phyloP scores from a whole-genome alignment of 2,888 invertebrate species.

The Hybos culiciformis region DNA sequence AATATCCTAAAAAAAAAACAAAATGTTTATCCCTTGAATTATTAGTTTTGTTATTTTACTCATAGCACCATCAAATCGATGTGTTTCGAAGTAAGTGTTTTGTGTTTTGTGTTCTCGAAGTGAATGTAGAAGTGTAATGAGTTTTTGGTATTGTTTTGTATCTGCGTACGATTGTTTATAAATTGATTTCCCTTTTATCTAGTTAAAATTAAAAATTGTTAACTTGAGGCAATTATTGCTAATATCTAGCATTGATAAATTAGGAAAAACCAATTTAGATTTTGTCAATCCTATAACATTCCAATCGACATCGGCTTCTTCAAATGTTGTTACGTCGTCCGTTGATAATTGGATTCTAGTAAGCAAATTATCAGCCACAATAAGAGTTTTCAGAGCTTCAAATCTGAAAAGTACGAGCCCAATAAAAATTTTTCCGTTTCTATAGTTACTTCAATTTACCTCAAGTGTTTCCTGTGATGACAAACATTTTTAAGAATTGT shows the following conservation, averaged over 20 bases:
- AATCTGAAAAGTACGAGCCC: slow-evolving; percentile 15
- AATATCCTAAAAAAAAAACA: slow-evolving; percentile 41
- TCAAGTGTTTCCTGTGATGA: slow-evolving; percentile 66
- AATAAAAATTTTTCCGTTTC: neutral
- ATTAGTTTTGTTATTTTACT: no score
- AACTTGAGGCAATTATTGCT: slow-evolving; percentile 66
- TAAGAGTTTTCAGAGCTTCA: slow-evolving; percentile 34
- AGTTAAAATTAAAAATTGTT: no score
- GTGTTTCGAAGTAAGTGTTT: no score
- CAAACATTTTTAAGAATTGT: slow-evolving; percentile 70
- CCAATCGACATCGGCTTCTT: slow-evolving; percentile 48
- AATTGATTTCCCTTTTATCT: no score
- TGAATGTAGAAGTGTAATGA: no score
- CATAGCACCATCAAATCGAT: no score
- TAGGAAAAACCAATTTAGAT: slow-evolving; percentile 73
- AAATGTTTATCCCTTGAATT: no score
- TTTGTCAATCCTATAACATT: slow-evolving; percentile 41
- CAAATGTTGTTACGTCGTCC: slow-evolving; percentile 59
- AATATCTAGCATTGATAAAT: slow-evolving; percentile 87
- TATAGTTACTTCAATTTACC: slow-evolving; percentile 39
- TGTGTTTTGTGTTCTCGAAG: no score
- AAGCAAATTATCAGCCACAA: slow-evolving; percentile 76
- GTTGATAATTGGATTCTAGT: slow-evolving; percentile 67
- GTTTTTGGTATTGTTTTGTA: no score
- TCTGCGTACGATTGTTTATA: no score